These are phyloP conservation scores for Tryphoninae sp. DNA, from an alignment of 2,888 invertebrate species.

Conservation along the genomic window DNA sequence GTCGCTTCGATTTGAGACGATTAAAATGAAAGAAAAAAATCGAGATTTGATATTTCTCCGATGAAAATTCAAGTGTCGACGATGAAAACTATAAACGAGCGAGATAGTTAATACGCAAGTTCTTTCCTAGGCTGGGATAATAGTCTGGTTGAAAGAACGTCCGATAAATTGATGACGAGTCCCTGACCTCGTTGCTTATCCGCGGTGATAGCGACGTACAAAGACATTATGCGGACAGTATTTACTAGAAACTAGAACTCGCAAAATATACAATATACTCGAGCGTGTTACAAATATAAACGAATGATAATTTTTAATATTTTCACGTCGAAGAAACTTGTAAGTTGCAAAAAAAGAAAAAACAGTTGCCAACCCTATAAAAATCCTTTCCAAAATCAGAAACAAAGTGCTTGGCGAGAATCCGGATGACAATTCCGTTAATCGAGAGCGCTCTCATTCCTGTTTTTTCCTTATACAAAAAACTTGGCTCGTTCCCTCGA, in stretches of 20 bases:
- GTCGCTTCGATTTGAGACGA: conserved; percentile 3
- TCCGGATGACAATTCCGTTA: background rate
- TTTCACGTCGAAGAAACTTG: background rate
- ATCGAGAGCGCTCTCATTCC: background rate
- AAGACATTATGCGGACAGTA: background rate
- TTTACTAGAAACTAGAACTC: background rate
- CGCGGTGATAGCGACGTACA: background rate
- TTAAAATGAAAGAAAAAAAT: background rate
- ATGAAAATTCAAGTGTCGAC: no score
- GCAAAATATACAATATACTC: background rate
- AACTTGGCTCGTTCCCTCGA: conserved; percentile 4
- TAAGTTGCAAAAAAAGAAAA: background rate
- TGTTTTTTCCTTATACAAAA: background rate
- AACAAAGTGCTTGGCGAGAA: background rate
- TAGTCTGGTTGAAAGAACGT: background rate
- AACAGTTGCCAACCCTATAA: background rate
- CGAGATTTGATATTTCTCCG: background rate
- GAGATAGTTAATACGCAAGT: background rate
- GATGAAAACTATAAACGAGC: background rate
- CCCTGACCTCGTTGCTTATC: conserved; percentile 7
- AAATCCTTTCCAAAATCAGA: background rate
- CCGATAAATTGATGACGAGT: background rate
- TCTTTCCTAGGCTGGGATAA: background rate
- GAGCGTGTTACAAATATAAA: background rate
- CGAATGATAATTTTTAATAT: background rate